Evolutionary conservation across 2,797 vertebrate genomes (phyloP), one percentile per base, ranked within the genome.

Genomic region (Stomatorhinus walkeri): DNA sequence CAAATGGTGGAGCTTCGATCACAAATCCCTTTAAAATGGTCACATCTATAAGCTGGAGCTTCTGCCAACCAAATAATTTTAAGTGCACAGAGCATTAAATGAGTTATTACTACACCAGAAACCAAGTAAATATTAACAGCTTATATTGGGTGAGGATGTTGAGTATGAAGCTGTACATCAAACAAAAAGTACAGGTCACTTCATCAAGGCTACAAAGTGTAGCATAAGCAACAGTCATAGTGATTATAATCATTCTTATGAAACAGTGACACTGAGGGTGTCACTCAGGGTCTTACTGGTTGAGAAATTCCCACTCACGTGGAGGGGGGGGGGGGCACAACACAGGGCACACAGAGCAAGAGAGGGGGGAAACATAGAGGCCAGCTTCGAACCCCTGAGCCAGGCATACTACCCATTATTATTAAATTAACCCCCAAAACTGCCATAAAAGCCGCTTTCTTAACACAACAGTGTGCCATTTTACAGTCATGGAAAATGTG

Each of bases 111-210:
- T 46, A 43, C 8, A 81, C 40, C 19, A 46, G 16, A 40, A 43
- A 81, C 76, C 76, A 46, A 5, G 76, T 81, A 81, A 81, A 81
- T 81, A 81, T 81, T 81, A 81, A 81, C 36, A 46, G 36, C 40
- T 81, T 46, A 81, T 81, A 81, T 46, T 81, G 40, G 2, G 36
- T 1, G 7, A 81, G 43, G 19, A 43, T n/a, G 40, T 16, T 81
- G 19, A 81, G 40, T 43, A n/a, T 46, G 36, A 81, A 81, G 40
- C 76, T 46, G 19, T 43, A 81, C 40, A 81, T 46, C 19, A 81
- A 46, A 81, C 40, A 81, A 9, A 81, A 81, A 81, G 36, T n/a
- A 22, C 16, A 81, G 40, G 36, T 81, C 19, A 81, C n/a, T 46
- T 81, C 76, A 81, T 7, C 36, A 81, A 81, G 12, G 76, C 76